phyloP scores from a whole-genome alignment of 2,797 vertebrate species.

The Melanotaenia maccullochi region DNA sequence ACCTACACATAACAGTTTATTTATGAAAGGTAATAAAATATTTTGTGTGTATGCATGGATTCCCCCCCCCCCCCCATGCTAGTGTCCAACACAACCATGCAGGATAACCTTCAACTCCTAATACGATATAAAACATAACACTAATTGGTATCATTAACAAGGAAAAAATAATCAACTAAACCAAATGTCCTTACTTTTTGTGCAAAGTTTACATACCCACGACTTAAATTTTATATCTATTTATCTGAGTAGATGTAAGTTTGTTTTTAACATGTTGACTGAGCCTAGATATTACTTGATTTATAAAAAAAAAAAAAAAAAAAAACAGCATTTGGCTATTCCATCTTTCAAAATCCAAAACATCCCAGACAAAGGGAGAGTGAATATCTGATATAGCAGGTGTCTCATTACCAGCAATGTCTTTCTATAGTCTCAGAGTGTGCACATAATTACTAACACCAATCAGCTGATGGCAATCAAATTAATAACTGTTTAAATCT shows the following conservation, averaged over 20 bases:
- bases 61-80: no score
- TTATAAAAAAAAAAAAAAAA: background rate
- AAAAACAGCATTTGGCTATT: slow-evolving; percentile 5
- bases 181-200: no score
- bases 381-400: slow-evolving; percentile 25
- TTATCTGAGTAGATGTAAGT: no score
- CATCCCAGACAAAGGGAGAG: slow-evolving; percentile 20
- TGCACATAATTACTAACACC: slow-evolving; percentile 56
- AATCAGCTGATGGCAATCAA: slow-evolving; percentile 54
- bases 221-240: no score
- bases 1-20: background rate
- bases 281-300: slow-evolving; percentile 7
- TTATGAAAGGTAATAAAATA: background rate
- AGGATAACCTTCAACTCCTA: background rate
- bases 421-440: slow-evolving; percentile 37
- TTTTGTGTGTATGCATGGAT: background rate
- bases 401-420: slow-evolving; percentile 40
- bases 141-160: no score
- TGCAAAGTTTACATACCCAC: no score
- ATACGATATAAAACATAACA: no score
- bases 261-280: no score
- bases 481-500: slow-evolving; percentile 64
- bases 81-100: background rate
- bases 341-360: slow-evolving; percentile 38
- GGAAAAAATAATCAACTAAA: no score